These are phyloP conservation scores for Spodoptera littoralis DNA, from an alignment of 2,888 invertebrate genomes.

Conservation along the genomic window DNA sequence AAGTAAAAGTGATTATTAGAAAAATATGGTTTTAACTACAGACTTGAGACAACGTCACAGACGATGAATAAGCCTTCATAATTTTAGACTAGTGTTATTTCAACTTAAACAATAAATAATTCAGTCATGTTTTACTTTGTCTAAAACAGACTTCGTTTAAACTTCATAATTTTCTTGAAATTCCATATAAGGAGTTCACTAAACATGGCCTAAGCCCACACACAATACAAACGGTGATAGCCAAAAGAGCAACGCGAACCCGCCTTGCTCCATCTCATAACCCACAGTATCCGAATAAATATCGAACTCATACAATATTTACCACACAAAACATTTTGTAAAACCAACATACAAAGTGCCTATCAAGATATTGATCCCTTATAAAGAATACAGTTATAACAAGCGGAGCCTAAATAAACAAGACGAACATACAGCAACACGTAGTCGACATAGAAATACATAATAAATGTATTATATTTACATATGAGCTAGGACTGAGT, in stretches of 20 bases:
- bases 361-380: slow-evolving; percentile 54
- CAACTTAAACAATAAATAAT: no score
- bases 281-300: slow-evolving; percentile 31
- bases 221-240: not conserved
- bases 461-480: slow-evolving; percentile 54
- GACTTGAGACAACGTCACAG: no score
- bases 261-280: slow-evolving; percentile 2
- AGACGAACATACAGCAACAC: slow-evolving; percentile 52
- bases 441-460: slow-evolving; percentile 51
- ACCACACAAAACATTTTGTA: slow-evolving; percentile 38
- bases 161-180: no score
- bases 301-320: slow-evolving; percentile 42
- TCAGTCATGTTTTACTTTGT: no score
- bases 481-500: slow-evolving; percentile 53
- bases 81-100: no score
- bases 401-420: slow-evolving; percentile 58
- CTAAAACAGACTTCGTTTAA: no score
- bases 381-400: slow-evolving; percentile 57
- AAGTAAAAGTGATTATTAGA: not conserved
- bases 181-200: no score
- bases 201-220: not conserved
- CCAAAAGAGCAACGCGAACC: slow-evolving; percentile 2
- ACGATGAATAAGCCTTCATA: no score
- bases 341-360: slow-evolving; percentile 48
- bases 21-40: no score